Conservation (phyloP, 2,113 vertebrate genomes). For the Lucifuga dentata region DNA sequence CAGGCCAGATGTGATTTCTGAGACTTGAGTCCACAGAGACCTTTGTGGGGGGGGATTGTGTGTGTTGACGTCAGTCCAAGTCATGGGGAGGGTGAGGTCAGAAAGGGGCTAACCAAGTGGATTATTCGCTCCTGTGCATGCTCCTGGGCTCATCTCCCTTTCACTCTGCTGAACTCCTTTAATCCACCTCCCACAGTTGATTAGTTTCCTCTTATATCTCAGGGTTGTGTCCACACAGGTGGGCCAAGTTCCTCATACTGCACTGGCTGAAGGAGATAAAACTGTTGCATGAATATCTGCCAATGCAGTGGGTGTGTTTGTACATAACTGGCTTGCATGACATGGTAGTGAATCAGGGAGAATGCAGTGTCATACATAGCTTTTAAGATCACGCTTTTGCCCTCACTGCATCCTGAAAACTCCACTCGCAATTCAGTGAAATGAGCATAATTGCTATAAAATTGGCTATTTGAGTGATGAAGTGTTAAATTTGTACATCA, state of each 20-base stretch:
- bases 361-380: too few relatives aligned
- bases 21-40: conserved; percentile 41
- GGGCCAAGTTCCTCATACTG: neutral
- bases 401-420: neutral
- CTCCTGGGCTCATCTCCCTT: conserved; percentile 11
- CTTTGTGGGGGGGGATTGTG: neutral
- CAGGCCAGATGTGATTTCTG: conserved; percentile 38
- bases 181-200: conserved; percentile 37
- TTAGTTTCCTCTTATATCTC: conserved; percentile 38
- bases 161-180: conserved; percentile 31
- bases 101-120: conserved; percentile 42
- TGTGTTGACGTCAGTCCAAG: conserved; percentile 14
- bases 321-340: too few relatives aligned
- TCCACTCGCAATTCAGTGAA: neutral
- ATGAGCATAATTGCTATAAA: too few relatives aligned
- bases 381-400: too few relatives aligned
- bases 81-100: conserved; percentile 41
- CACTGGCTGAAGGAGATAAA: neutral
- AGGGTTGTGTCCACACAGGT: conserved; percentile 4
- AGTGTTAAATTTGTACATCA: neutral
- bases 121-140: conserved; percentile 31
- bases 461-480: neutral
- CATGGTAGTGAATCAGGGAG: neutral
- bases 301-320: neutral
- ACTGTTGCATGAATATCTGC: neutral